Conservation (phyloP, 2,888 invertebrate species). For the Norana najaformis region DNA sequence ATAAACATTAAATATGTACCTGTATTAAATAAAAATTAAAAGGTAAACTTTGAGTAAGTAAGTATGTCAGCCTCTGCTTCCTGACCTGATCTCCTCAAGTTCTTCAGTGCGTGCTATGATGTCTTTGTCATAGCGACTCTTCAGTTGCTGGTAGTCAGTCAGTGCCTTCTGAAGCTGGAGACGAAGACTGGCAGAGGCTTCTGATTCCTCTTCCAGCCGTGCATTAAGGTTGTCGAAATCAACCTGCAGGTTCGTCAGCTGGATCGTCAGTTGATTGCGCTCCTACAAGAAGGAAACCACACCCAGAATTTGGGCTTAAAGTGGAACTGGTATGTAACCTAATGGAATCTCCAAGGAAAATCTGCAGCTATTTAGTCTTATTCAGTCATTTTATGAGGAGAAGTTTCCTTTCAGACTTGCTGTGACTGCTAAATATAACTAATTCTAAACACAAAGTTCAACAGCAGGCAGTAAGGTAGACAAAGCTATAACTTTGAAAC, state of each 20-base stretch:
- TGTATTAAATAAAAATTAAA: background rate
- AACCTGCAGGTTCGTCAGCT: conserved; percentile 56
- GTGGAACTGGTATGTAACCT: background rate
- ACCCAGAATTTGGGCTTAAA: too few species aligned
- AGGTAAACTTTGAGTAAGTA: background rate
- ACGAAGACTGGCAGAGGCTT: conserved; percentile 93
- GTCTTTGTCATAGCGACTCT: conserved; percentile 94
- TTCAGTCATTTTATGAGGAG: too few species aligned
- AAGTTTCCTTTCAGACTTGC: too few species aligned
- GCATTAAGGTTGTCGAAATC: conserved; percentile 72
- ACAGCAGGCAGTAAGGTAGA: background rate
- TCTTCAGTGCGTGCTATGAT: conserved; percentile 90
- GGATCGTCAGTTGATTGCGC: conserved; percentile 57
- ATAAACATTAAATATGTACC: too few species aligned
- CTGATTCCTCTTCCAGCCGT: conserved; percentile 96
- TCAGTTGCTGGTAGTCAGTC: conserved; percentile 85
- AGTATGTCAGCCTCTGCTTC: background rate
- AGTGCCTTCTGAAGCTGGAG: conserved; percentile 89
- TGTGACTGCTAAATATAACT: background rate
- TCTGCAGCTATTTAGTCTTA: background rate
- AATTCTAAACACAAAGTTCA: background rate
- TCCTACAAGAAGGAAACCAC: conserved; percentile 24
- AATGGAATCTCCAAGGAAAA: background rate
- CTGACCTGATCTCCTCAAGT: conserved; percentile 70
- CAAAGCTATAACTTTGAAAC: background rate